phyloP scores from a whole-genome alignment of 2,113 vertebrate species.

The Seriola dumerili region DNA sequence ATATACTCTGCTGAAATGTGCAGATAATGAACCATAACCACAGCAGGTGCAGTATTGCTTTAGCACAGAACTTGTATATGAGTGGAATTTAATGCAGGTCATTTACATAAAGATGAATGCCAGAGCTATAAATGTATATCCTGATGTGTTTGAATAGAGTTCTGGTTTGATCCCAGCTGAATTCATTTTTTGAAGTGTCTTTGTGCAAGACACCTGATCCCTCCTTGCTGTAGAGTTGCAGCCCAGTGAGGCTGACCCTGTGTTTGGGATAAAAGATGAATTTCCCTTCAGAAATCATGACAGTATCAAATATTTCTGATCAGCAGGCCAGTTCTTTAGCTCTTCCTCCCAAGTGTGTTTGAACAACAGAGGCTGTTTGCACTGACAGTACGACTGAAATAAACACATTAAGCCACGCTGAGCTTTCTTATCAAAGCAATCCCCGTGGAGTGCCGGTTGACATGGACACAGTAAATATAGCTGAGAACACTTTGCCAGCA shows the following conservation, averaged over 20 bases:
- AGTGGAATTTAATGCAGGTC: background rate
- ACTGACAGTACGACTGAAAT: constrained; percentile 64
- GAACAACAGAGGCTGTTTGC: constrained; percentile 49
- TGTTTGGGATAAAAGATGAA: background rate
- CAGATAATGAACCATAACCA: constrained; percentile 6
- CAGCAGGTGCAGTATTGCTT: background rate
- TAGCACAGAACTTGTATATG: background rate
- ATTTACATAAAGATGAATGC: background rate
- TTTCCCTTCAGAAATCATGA: background rate
- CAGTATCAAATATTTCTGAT: background rate
- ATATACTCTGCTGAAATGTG: background rate
- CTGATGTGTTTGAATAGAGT: background rate
- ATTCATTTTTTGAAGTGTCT: background rate
- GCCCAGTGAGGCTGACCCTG: background rate
- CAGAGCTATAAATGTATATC: background rate
- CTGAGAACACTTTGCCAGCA: constrained; percentile 43
- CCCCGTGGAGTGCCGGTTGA: constrained; percentile 66
- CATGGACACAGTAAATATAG: constrained; percentile 78
- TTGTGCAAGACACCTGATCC: background rate
- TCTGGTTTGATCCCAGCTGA: background rate
- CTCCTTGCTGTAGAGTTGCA: background rate
- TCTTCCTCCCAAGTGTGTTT: constrained; percentile 29
- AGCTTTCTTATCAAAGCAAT: constrained; percentile 69
- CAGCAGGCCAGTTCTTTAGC: constrained; percentile 18
- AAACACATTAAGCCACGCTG: constrained; percentile 71